Evolutionary conservation across 1,140 invertebrate species (phyloP).

Genomic region (Sycobia sp.): DNA sequence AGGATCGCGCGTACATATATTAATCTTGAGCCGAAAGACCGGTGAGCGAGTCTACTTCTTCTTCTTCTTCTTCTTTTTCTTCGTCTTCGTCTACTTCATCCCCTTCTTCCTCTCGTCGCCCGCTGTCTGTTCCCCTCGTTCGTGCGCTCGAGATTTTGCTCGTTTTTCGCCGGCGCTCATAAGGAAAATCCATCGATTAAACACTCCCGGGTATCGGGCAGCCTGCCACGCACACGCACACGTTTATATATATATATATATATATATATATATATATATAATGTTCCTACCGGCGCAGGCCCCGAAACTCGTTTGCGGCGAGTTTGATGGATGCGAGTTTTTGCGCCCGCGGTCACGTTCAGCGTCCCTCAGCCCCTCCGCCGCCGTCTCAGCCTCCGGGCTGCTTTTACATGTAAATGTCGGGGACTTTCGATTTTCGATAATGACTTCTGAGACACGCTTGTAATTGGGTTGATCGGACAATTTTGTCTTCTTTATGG

Average conservation of each 20-base stretch:
- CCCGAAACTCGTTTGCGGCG: slow-evolving; percentile 24
- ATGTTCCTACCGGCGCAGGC: no score
- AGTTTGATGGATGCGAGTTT: slow-evolving; percentile 22
- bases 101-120: neutral
- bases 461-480: slow-evolving; percentile 26
- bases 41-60: no score
- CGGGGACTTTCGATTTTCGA: slow-evolving; percentile 33
- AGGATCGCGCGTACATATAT: slow-evolving; percentile 15
- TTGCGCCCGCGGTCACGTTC: slow-evolving; percentile 1
- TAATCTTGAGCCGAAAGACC: slow-evolving; percentile 22
- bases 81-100: neutral
- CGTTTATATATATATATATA: no score
- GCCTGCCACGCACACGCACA: no score
- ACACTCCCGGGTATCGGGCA: slow-evolving; percentile 2
- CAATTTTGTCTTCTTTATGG: slow-evolving; percentile 14
- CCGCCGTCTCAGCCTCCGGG: no score
- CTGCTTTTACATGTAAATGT: slow-evolving; percentile 16
- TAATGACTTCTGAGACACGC: slow-evolving; percentile 1
- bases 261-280: no score
- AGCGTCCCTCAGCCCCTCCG: neutral
- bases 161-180: neutral
- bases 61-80: no score
- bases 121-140: no score
- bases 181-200: slow-evolving; percentile 24
- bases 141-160: no score